Evolutionary conservation across 1,140 invertebrate species (phyloP).

Genomic region (Drosophila dunni): DNA sequence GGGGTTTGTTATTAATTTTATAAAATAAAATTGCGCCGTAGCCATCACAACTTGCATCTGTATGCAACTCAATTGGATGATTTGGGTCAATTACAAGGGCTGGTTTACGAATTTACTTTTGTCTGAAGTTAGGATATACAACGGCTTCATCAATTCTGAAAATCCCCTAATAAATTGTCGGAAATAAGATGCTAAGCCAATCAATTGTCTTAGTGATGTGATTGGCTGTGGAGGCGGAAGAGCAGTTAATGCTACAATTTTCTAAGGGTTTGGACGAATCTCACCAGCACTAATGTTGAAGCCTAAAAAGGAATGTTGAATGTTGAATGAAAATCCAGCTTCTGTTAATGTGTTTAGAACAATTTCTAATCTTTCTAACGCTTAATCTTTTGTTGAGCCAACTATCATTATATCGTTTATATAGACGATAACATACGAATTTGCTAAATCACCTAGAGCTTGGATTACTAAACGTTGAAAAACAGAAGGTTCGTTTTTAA

Average conservation of each 20-base stretch:
- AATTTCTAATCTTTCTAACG: not conserved
- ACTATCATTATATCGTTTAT: slow-evolving; percentile 1
- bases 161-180: slow-evolving; percentile 27
- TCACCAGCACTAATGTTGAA: slow-evolving; percentile 6
- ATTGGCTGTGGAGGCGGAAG: slow-evolving; percentile 4
- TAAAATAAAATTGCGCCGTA: slow-evolving; percentile 29
- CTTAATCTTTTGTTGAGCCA: no score
- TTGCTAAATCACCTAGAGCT: slow-evolving; percentile 16
- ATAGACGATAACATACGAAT: slow-evolving; percentile 21
- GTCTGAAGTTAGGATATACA: slow-evolving; percentile 27
- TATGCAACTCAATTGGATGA: no score
- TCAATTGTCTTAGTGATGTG: slow-evolving; percentile 17
- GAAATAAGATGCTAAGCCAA: slow-evolving; percentile 29
- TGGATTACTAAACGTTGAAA: slow-evolving; percentile 18
- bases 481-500: not conserved
- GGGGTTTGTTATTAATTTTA: slow-evolving; percentile 27
- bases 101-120: slow-evolving; percentile 25
- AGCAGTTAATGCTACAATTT: no score
- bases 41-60: slow-evolving; percentile 16
- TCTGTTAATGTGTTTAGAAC: not conserved
- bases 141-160: slow-evolving; percentile 24
- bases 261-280: slow-evolving; percentile 16
- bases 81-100: no score
- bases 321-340: not conserved
- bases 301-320: not conserved